phyloP scores from a whole-genome alignment of 1,140 invertebrate genomes.

The Aleiodes sp. region DNA sequence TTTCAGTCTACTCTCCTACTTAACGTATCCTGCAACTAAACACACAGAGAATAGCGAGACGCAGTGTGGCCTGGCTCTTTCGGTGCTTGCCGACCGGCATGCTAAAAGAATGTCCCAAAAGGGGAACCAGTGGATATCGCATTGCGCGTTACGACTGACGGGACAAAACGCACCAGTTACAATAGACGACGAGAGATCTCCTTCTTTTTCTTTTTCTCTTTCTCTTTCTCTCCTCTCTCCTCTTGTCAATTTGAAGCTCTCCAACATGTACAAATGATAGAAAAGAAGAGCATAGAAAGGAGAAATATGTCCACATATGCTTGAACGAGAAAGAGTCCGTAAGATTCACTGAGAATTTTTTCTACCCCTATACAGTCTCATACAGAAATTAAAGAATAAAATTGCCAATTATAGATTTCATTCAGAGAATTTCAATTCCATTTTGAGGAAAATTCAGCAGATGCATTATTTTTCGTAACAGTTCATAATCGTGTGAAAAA shows the following conservation, averaged over 20 bases:
- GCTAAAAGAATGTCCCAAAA: conserved; percentile 43
- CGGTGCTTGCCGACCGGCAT: conserved; percentile 14
- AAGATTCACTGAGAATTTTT: no score
- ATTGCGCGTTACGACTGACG: conserved; percentile 63
- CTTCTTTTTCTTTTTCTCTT: background rate
- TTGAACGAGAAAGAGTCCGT: conserved; percentile 35
- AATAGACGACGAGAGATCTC: conserved; percentile 44
- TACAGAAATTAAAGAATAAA: no score
- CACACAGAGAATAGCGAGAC: background rate
- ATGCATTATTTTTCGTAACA: background rate
- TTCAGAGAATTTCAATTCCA: conserved; percentile 29
- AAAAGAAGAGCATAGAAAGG: background rate
- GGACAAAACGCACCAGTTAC: conserved; percentile 62
- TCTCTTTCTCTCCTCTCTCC: background rate
- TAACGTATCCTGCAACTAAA: background rate
- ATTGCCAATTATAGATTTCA: conserved; percentile 24
- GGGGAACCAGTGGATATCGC: conserved; percentile 62
- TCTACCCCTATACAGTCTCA: no score
- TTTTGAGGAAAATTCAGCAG: conserved; percentile 16
- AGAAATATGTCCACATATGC: background rate
- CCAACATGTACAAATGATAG: background rate
- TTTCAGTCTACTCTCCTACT: background rate
- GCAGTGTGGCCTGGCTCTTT: conserved; percentile 33
- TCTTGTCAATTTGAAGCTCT: background rate
- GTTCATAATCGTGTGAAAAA: background rate